Conservation (phyloP, 2,113 vertebrate genomes). For the Martes martes region DNA sequence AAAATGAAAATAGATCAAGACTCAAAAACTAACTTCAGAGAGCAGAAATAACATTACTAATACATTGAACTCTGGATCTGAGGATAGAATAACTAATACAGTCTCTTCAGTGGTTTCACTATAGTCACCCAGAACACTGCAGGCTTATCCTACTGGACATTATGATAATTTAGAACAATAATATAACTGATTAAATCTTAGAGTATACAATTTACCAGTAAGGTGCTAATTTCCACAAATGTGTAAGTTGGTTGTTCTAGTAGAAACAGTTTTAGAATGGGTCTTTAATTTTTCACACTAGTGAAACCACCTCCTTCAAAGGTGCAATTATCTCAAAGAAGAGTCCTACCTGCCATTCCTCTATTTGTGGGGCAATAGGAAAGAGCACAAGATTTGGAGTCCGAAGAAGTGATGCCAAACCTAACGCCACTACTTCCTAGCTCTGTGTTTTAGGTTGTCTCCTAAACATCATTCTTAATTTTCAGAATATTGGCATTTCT, state of each 20-base stretch:
- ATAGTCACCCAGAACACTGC: not conserved
- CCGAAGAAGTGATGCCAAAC: not conserved
- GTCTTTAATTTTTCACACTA: not conserved
- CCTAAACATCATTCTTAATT: not conserved
- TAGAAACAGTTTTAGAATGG: not conserved
- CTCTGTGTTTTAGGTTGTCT: not conserved
- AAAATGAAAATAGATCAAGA: not conserved
- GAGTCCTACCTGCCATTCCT: not conserved
- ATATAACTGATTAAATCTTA: not conserved
- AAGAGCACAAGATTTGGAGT: not conserved
- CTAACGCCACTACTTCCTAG: not conserved
- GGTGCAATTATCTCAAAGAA: not conserved
- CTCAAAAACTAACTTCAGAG: not conserved
- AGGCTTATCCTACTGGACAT: not conserved
- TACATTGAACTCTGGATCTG: not conserved
- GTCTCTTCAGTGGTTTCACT: not conserved
- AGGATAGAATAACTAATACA: not conserved
- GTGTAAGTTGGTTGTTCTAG: not conserved
- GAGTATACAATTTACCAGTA: not conserved
- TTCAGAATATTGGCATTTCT: not conserved
- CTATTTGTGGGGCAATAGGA: not conserved
- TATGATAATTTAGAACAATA: not conserved
- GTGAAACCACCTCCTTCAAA: not conserved
- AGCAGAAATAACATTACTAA: not conserved
- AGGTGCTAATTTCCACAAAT: not conserved